Base-by-base conservation (phyloP, 2,888 invertebrate species). In the Heliconius cydno region DNA sequence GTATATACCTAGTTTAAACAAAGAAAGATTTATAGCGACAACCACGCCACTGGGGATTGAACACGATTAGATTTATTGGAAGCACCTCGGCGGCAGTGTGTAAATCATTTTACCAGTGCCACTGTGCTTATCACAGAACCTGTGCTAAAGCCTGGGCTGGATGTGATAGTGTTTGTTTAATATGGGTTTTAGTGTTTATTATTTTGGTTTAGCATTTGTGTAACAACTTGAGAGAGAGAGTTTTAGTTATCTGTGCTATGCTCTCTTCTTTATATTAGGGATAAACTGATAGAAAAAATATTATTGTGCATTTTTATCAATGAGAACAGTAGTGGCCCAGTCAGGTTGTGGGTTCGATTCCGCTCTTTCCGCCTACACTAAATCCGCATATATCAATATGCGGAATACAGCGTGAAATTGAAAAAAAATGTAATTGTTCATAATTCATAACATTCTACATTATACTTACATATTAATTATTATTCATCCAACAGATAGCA, bases 401-500 rank as follows among this genome's bases (percentile, higher is more conserved):
- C 15, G 4, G 5, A 1, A 41, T 19, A 52, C 52, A 19, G 19
- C 52, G 52, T 52, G 19, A 6, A 52, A 6, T 3, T 52, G 19
- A 46, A 15, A 57, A 57, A 57, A 57, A 57, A 57, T 0, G 3
- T 10, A 10, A 10, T 22, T 9, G 9, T 57, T 57, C 10, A 19
- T 57, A 22, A 57, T 57, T n/a, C 2, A 7, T 52, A 52, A 52
- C 19, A 19, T 52, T 19, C 7, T 52, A 19, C 19, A 52, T 19
- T 19, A 15, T 19, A 15, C 6, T 46, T 19, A 19, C 2, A 19
- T 52, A 60, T n/a, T 3, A n/a, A 60, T n/a, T 60, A 60, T 60
- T 41, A 25, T 70, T 73, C 41, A 6, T 19, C 34, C 77, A 85
- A 57, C 89, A 96, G 96, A 95, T 97, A 84, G 97, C 97, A 83